Percentiles rank a stretch among this genome's conserved stretches.
These are phyloP conservation scores for Meles meles DNA, from an alignment of 2,113 vertebrate species.

Conservation along the genomic window DNA sequence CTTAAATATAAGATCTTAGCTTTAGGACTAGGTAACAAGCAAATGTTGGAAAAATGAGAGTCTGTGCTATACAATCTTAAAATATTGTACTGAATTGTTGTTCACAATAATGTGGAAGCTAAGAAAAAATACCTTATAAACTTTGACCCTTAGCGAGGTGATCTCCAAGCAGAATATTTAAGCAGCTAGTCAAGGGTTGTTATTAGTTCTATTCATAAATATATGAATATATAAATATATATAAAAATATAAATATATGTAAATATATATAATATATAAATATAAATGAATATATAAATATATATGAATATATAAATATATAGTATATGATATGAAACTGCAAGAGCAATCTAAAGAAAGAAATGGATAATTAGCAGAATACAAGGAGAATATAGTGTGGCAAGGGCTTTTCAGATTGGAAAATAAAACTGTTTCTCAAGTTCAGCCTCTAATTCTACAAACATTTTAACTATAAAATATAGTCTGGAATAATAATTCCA, in stretches of 20 bases:
- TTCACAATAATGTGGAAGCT: neutral
- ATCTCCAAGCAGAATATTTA: neutral
- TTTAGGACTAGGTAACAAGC: neutral
- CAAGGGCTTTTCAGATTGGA: neutral
- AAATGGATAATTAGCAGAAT: neutral
- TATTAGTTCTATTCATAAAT: neutral
- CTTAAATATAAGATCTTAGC: neutral
- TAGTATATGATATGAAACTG: neutral
- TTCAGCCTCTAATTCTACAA: neutral
- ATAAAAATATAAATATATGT: too few species aligned
- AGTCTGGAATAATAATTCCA: neutral
- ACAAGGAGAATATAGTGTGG: too few species aligned
- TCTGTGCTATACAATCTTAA: neutral
- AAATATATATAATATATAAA: too few species aligned
- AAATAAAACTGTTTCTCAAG: neutral
- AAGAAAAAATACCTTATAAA: neutral
- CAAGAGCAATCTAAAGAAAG: neutral
- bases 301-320: too few species aligned
- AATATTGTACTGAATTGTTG: neutral
- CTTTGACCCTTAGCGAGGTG: neutral
- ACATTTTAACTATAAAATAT: neutral
- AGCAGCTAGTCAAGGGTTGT: neutral
- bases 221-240: too few species aligned
- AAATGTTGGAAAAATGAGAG: neutral
- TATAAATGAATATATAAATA: too few species aligned